phyloP scores from a whole-genome alignment of 2,888 invertebrate genomes.

The Schizaphis graminum region DNA sequence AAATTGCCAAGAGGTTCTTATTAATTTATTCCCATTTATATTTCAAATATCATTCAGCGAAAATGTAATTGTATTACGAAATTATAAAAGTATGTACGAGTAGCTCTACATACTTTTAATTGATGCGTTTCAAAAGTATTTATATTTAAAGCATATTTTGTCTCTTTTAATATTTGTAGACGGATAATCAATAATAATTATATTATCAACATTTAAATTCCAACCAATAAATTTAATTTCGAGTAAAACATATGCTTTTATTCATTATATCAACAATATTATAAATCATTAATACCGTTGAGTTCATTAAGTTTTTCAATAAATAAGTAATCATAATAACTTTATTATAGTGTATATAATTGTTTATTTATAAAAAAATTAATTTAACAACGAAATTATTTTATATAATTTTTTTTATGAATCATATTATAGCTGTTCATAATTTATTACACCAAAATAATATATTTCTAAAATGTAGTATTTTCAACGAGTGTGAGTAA shows the following conservation, averaged over 20 bases:
- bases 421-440: neutral
- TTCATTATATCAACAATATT: neutral
- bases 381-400: neutral
- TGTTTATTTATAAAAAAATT: neutral
- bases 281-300: neutral
- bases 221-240: neutral
- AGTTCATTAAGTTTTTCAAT: neutral
- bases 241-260: neutral
- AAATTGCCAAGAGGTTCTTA: neutral
- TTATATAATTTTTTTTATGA: neutral
- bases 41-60: neutral
- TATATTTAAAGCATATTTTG: neutral
- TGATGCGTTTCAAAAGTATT: neutral
- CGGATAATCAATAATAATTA: neutral
- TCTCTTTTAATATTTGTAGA: neutral
- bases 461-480: neutral
- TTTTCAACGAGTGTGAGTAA: neutral
- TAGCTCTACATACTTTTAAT: neutral
- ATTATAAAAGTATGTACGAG: neutral
- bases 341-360: neutral
- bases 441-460: neutral
- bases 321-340: neutral
- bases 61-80: neutral
- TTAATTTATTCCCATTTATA: slow-evolving; percentile 10
- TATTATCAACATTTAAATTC: neutral